Base-by-base conservation (phyloP, 2,113 vertebrate species). In the Laticauda colubrina region DNA sequence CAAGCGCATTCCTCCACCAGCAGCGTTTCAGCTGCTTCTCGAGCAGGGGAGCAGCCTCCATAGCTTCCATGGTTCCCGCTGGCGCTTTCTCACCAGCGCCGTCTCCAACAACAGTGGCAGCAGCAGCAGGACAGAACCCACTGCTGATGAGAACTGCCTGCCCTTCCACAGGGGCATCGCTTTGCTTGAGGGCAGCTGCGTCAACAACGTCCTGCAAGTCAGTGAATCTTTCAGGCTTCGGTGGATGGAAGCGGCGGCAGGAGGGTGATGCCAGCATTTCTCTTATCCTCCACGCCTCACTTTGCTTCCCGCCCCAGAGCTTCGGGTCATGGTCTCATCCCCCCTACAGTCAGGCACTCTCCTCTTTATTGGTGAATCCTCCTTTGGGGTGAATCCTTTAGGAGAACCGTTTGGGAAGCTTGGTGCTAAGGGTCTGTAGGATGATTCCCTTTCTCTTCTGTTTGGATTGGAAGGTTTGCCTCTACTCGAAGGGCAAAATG, bases 121-220 rank as follows among this genome's bases (percentile, higher is more conserved):
- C 34, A 39, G 34, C 34, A 39, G 34, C 34, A 39, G 34, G 34
- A 39, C 34, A 39, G 34, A 39, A 1, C 43, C 43, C 43, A 43
- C 43, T 43, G 43, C 43, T 43, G 43, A 95, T 94, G 99, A 99
- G 97, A 98, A 97, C 93, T 98, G 98, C 95, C 97, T 99, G 95
- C 98, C 99, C 88, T 99, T 99, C 97, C 98, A 98, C 93, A 98
- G 98, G 94, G 99, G 99, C 94, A 98, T 99, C 96, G 98, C 98
- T 95, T 97, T 99, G 94, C 97, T 99, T 57, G 99, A 99, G 96
- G 97, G 98, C 94, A 98, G 98, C 98, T 99, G 98, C 95, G 99
- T 99, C 95, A 98, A 99, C 97, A 99, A 99, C 97, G 99, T 99
- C 91, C 97, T 99, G 97, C 99, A 99, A 99, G 99, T 99, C 98